Conservation (phyloP, 2,797 vertebrate genomes). For the Furcifer pardalis region DNA sequence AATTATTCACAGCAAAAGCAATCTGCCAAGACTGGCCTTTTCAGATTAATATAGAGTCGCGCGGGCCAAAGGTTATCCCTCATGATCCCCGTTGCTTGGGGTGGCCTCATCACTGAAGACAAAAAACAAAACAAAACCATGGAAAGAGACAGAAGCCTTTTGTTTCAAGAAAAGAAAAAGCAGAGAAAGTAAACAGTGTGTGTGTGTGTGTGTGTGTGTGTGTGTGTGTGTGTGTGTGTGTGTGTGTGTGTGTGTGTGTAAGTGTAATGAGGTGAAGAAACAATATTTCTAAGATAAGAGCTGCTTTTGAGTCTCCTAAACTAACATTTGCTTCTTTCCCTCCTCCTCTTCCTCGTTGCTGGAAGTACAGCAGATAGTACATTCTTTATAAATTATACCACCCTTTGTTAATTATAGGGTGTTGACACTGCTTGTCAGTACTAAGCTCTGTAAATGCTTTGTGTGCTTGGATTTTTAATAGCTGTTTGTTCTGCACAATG, state of each 20-base stretch:
- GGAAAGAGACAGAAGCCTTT: conserved; percentile 57
- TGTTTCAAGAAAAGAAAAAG: conserved; percentile 57
- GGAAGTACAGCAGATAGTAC: conserved; percentile 54
- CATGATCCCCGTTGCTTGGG: conserved; percentile 54
- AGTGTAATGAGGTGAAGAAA: conserved; percentile 39
- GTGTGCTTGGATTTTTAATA: conserved; percentile 65
- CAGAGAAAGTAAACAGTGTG: conserved; percentile 36
- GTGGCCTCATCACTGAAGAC: conserved; percentile 39
- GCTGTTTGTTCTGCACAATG: conserved; percentile 70
- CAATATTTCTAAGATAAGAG: conserved; percentile 60
- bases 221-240: too few relatives aligned
- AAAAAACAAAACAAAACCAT: background rate
- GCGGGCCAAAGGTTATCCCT: conserved; percentile 65
- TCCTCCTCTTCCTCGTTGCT: background rate
- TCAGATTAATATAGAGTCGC: conserved; percentile 63
- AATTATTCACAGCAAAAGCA: conserved; percentile 77
- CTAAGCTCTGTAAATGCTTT: conserved; percentile 62
- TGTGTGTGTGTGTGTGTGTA: too few relatives aligned
- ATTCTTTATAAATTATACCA: conserved; percentile 74
- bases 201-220: too few relatives aligned
- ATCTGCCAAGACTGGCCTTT: conserved; percentile 65
- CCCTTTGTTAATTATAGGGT: conserved; percentile 69
- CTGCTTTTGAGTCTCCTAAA: conserved; percentile 62
- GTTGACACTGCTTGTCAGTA: conserved; percentile 70
- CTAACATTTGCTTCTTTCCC: conserved; percentile 39